phyloP scores from a whole-genome alignment of 1,140 invertebrate genomes.

The Bombus sibiricus region DNA sequence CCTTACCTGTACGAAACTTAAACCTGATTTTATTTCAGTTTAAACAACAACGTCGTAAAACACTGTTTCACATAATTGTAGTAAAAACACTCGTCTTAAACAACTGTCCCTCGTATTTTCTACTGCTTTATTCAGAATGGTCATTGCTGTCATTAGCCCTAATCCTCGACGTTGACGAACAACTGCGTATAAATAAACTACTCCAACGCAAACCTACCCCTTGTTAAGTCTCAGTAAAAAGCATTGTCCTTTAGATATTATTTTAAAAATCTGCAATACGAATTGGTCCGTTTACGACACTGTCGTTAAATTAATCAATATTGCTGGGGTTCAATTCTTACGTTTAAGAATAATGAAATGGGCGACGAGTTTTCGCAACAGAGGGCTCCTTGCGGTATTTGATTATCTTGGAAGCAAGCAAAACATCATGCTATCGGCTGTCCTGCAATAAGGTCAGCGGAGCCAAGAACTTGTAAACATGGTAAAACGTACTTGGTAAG shows the following conservation, averaged over 20 bases:
- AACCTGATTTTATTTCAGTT: background rate
- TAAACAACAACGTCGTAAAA: background rate
- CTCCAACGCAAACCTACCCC: too few relatives aligned
- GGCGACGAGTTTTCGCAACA: background rate
- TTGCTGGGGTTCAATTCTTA: too few relatives aligned
- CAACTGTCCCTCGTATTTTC: background rate
- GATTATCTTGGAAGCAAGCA: too few relatives aligned
- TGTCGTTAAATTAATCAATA: slow-evolving; percentile 17
- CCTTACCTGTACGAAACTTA: background rate
- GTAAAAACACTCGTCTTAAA: background rate
- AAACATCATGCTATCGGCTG: too few relatives aligned
- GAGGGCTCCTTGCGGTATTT: too few relatives aligned
- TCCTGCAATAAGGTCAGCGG: too few relatives aligned
- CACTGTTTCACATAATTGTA: background rate
- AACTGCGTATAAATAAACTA: too few relatives aligned
- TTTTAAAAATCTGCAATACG: background rate
- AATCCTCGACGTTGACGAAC: too few relatives aligned
- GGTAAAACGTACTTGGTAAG: slow-evolving; percentile 43
- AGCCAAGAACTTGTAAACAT: background rate
- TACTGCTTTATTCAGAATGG: too few relatives aligned
- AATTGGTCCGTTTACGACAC: background rate
- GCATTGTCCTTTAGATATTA: background rate
- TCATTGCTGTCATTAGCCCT: too few relatives aligned
- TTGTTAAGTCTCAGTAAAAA: background rate
- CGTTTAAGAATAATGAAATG: background rate